Conservation (phyloP, 2,888 invertebrate genomes). For the Tachina lurida region DNA sequence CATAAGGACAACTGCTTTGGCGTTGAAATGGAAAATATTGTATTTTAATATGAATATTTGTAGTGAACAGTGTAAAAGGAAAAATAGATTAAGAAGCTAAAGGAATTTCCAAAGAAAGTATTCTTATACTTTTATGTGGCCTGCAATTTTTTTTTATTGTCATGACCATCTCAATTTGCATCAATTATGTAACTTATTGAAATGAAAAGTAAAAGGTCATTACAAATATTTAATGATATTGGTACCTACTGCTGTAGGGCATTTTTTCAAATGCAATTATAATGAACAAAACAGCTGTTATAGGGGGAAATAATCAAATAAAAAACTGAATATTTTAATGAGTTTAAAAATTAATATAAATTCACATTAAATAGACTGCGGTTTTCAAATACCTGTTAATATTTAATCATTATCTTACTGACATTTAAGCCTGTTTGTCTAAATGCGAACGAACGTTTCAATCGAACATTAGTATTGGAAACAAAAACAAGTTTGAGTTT, state of each 20-base stretch:
- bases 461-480: too few species aligned
- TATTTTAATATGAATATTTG: constrained; percentile 30
- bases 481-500: too few species aligned
- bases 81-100: not conserved
- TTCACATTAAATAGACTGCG: too few species aligned
- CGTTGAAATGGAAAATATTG: constrained; percentile 46
- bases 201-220: constrained; percentile 31
- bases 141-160: constrained; percentile 48
- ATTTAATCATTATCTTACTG: too few species aligned
- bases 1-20: constrained; percentile 7
- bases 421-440: too few species aligned
- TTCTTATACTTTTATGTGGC: constrained; percentile 31
- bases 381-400: too few species aligned
- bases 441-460: too few species aligned
- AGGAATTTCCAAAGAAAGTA: not conserved
- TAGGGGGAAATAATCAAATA: too few species aligned
- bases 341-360: too few species aligned
- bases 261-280: not conserved
- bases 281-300: too few species aligned
- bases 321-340: too few species aligned
- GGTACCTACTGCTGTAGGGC: not conserved
- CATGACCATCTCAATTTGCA: constrained; percentile 37
- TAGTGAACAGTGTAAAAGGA: not conserved
- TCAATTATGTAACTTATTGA: constrained; percentile 45
- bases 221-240: not conserved